phyloP scores from a whole-genome alignment of 2,113 vertebrate genomes.

The Vulpes vulpes region DNA sequence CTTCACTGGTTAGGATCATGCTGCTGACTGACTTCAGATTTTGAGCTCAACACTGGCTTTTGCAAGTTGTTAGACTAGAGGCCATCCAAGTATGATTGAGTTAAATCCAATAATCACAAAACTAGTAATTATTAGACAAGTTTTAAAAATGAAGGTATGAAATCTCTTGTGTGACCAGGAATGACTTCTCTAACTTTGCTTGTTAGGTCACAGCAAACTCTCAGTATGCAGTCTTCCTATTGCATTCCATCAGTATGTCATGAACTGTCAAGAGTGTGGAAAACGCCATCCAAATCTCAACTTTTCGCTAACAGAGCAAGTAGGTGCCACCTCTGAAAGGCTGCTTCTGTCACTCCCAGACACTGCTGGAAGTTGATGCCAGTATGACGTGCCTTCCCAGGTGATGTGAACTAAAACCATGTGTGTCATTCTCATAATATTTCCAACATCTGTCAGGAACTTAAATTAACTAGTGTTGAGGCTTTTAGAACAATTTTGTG shows the following conservation, averaged over 20 bases:
- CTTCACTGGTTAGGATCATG: not conserved
- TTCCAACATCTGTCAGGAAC: not conserved
- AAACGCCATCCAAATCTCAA: not conserved
- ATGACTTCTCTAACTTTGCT: constrained; percentile 56
- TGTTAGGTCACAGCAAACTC: constrained; percentile 46
- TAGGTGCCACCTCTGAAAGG: not conserved
- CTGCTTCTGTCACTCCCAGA: constrained; percentile 52
- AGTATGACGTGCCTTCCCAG: not conserved
- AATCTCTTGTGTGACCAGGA: not conserved
- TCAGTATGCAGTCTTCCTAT: not conserved
- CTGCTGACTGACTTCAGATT: not conserved
- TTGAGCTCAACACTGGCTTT: not conserved
- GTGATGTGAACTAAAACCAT: not conserved
- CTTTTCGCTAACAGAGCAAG: constrained; percentile 25
- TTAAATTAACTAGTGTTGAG: constrained; percentile 6
- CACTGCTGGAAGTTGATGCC: constrained; percentile 7
- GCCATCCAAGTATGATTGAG: fast-evolving
- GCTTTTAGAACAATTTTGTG: constrained; percentile 22
- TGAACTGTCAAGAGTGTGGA: constrained; percentile 28
- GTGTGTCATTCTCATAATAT: not conserved
- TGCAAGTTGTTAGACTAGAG: not conserved
- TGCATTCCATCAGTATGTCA: constrained; percentile 38
- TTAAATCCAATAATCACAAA: not conserved
- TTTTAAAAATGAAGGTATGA: not conserved
- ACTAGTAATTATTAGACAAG: not conserved